These are phyloP conservation scores for Astreopora myriophthalma DNA, from an alignment of 64 coral and sea anemone genomes.

Conservation along the genomic window DNA sequence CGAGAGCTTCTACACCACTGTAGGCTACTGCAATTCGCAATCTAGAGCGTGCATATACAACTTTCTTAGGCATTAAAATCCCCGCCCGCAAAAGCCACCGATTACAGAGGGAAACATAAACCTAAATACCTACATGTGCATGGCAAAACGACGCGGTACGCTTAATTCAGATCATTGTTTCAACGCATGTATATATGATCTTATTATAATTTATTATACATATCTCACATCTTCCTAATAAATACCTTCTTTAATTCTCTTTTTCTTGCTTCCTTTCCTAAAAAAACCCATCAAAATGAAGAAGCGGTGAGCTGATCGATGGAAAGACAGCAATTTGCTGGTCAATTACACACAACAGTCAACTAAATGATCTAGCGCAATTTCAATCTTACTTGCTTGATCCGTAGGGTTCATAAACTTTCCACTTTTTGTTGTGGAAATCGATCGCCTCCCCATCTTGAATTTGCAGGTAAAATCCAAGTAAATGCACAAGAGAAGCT, in stretches of 20 bases:
- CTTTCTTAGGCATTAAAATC: too few relatives aligned
- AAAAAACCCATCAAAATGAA: not conserved
- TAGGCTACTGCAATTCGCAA: too few relatives aligned
- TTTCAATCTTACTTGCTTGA: constrained; percentile 91
- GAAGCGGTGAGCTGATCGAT: too few relatives aligned
- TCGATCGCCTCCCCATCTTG: constrained; percentile 94
- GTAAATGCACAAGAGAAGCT: not conserved
- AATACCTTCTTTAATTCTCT: constrained; percentile 96
- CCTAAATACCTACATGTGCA: too few relatives aligned
- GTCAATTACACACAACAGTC: not conserved
- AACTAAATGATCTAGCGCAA: not conserved
- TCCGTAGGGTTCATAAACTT: constrained; percentile 99
- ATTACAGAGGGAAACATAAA: too few relatives aligned
- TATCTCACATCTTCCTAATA: not conserved
- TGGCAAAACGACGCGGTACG: too few relatives aligned
- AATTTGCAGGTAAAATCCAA: not conserved
- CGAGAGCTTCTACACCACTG: too few relatives aligned
- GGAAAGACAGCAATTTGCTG: not conserved
- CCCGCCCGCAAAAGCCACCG: too few relatives aligned
- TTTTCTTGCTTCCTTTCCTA: constrained; percentile 98
- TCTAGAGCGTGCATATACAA: too few relatives aligned
- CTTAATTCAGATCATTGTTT: too few relatives aligned
- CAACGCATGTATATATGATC: too few relatives aligned
- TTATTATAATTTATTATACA: too few relatives aligned
- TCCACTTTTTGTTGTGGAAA: constrained; percentile 97